These are phyloP conservation scores for Daphoenositta chrysoptera DNA, from an alignment of 2,113 vertebrate species.

Conservation along the genomic window DNA sequence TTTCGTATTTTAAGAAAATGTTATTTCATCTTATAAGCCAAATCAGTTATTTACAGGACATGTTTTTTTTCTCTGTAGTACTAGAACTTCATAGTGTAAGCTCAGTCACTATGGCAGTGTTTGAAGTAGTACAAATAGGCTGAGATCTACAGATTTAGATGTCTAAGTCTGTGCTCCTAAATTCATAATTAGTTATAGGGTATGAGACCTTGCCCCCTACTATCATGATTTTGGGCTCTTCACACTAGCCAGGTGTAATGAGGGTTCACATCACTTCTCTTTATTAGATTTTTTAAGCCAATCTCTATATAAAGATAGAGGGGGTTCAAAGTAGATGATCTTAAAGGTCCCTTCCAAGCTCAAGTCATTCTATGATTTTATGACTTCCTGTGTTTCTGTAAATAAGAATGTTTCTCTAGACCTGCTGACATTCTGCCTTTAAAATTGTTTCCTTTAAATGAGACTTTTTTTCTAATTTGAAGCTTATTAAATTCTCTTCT, in stretches of 20 bases:
- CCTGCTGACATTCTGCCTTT: background rate
- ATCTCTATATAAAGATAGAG: background rate
- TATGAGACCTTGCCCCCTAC: background rate
- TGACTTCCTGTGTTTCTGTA: background rate
- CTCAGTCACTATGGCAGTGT: background rate
- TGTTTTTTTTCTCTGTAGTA: background rate
- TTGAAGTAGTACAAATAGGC: background rate
- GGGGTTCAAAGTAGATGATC: rapidly evolving
- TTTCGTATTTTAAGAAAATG: background rate
- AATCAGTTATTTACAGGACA: background rate
- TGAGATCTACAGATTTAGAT: background rate
- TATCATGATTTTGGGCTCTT: background rate
- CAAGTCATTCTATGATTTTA: background rate
- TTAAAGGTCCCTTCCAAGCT: background rate
- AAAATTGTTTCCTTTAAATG: background rate
- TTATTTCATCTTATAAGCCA: background rate
- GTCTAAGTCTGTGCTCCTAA: background rate
- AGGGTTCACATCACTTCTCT: background rate
- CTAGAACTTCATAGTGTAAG: background rate
- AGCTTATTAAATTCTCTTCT: background rate
- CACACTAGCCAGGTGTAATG: background rate
- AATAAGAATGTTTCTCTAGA: background rate
- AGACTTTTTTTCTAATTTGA: background rate
- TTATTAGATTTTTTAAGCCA: background rate
- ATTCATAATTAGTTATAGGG: background rate